Evolutionary conservation across 2,113 vertebrate species (phyloP).

Genomic region (Reinhardtius hippoglossoides): DNA sequence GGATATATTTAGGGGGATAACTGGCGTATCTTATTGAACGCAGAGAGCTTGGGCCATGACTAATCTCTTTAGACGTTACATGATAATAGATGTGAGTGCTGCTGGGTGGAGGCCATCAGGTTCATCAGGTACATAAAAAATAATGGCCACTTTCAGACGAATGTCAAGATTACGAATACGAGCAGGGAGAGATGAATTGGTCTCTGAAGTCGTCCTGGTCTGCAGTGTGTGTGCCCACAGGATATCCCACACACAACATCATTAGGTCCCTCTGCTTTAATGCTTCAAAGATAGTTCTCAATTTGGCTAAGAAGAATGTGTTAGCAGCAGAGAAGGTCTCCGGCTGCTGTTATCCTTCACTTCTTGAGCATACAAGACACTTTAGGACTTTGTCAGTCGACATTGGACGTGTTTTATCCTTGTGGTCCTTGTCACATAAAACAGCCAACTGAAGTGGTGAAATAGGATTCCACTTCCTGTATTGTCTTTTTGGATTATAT

Average conservation of each 20-base stretch:
- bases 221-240: constrained; percentile 21
- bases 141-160: constrained; percentile 55
- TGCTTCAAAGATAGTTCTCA: constrained; percentile 44
- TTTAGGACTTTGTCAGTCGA: constrained; percentile 36
- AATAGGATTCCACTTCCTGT: constrained; percentile 61
- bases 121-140: constrained; percentile 64
- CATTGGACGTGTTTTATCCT: constrained; percentile 37
- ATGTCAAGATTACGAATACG: constrained; percentile 38
- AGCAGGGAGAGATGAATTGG: constrained; percentile 48
- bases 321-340: constrained; percentile 38
- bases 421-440: constrained; percentile 48
- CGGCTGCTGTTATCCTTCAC: constrained; percentile 27
- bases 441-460: constrained; percentile 44
- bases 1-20: constrained; percentile 25
- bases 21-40: constrained; percentile 38
- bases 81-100: constrained; percentile 57
- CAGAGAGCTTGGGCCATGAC: constrained; percentile 31
- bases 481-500: constrained; percentile 51
- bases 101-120: constrained; percentile 46
- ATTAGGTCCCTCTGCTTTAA: constrained; percentile 47
- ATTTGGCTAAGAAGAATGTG: constrained; percentile 43
- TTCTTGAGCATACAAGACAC: constrained; percentile 31
- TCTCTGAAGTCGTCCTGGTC: constrained; percentile 55
- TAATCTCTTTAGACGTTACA: constrained; percentile 48
- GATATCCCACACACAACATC: constrained; percentile 36